Conservation (phyloP, 2,797 vertebrate species). For the Salmo trutta region DNA sequence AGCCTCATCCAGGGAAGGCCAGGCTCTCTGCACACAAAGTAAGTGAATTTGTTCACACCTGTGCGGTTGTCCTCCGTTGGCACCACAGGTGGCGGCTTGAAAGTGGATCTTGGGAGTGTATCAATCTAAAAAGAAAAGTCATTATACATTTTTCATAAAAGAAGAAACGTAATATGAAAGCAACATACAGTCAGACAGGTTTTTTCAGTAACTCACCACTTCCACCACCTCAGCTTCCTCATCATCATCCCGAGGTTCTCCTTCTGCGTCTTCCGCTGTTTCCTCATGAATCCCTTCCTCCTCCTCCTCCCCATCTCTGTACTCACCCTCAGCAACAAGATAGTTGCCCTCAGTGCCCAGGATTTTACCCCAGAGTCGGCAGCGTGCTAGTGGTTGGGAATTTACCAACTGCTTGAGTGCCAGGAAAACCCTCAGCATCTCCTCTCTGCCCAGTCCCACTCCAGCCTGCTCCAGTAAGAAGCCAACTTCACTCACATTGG, state of each 20-base stretch:
- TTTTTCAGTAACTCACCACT: constrained; percentile 15
- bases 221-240: constrained; percentile 50
- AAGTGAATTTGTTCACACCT: constrained; percentile 87
- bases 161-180: background rate
- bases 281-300: constrained; percentile 69
- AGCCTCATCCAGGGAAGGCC: constrained; percentile 87
- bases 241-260: constrained; percentile 53
- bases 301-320: constrained; percentile 74
- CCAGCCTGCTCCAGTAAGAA: constrained; percentile 92
- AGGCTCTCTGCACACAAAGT: constrained; percentile 90
- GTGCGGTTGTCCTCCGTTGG: constrained; percentile 82
- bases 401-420: constrained; percentile 85
- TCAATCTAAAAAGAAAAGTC: constrained; percentile 51
- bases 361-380: constrained; percentile 94
- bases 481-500: constrained; percentile 84
- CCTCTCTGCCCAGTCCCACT: constrained; percentile 83
- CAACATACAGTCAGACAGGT: background rate
- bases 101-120: constrained; percentile 71
- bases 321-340: constrained; percentile 84
- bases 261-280: constrained; percentile 42
- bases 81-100: constrained; percentile 76
- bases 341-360: constrained; percentile 85
- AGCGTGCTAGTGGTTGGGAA: constrained; percentile 76
- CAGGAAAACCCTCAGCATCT: constrained; percentile 85
- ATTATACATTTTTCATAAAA: background rate